phyloP scores from a whole-genome alignment of 2,797 vertebrate genomes.

The Gymnopithys bicolor region DNA sequence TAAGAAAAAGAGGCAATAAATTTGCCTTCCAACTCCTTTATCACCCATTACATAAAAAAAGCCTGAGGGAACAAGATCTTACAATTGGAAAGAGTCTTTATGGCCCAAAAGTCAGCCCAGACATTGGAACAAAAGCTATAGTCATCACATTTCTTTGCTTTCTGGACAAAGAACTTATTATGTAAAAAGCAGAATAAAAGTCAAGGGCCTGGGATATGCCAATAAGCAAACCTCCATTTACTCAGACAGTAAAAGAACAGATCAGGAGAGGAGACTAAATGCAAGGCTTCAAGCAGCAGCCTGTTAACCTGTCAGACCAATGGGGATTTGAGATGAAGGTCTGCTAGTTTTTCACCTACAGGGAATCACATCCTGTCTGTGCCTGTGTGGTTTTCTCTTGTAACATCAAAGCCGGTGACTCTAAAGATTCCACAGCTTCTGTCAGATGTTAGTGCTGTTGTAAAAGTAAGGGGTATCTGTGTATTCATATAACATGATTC shows the following conservation, averaged over 20 bases:
- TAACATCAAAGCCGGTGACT: not conserved
- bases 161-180: constrained; percentile 57
- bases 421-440: not conserved
- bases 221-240: not conserved
- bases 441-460: not conserved
- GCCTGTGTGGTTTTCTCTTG: not conserved
- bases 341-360: not conserved
- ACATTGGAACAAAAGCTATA: constrained; percentile 48
- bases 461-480: not conserved
- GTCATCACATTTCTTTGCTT: constrained; percentile 56
- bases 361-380: not conserved
- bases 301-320: not conserved
- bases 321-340: not conserved
- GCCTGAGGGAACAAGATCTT: constrained; percentile 32
- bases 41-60: constrained; percentile 45
- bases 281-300: not conserved
- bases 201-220: constrained; percentile 1
- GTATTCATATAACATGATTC: not conserved
- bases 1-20: constrained; percentile 54
- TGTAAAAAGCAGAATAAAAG: constrained; percentile 20
- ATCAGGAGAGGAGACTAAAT: not conserved
- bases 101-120: constrained; percentile 13
- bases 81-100: constrained; percentile 57
- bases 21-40: constrained; percentile 53
- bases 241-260: not conserved